Evolutionary conservation across 2,113 vertebrate genomes (phyloP).

Genomic region (Entomyzon cyanotis): DNA sequence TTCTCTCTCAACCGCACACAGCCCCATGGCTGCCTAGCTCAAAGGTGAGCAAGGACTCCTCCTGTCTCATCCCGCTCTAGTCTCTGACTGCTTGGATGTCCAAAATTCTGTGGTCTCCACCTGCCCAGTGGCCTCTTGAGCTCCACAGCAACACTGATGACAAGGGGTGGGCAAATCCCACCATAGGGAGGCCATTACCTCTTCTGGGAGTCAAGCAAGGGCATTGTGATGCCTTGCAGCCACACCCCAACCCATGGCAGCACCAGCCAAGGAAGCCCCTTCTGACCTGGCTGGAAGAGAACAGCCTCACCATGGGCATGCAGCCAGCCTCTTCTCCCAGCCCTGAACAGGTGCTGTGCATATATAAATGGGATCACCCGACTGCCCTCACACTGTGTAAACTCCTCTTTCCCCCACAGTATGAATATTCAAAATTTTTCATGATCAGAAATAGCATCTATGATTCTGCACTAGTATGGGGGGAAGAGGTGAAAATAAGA

Average conservation of each 20-base stretch:
- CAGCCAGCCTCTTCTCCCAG: neutral
- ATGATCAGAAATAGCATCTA: neutral
- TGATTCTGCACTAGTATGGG: neutral
- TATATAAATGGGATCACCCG: neutral
- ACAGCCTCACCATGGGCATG: neutral
- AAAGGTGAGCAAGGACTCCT: neutral
- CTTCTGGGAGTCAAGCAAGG: neutral
- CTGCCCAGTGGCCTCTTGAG: neutral
- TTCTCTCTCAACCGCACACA: neutral
- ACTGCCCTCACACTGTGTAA: neutral
- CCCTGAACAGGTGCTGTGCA: neutral
- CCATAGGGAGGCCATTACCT: accelerated
- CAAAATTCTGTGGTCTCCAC: neutral
- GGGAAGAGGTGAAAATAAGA: neutral
- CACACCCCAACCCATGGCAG: accelerated
- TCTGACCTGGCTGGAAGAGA: neutral
- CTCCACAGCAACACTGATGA: neutral
- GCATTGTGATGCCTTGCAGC: accelerated
- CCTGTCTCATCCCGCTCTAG: neutral
- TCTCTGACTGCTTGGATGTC: neutral
- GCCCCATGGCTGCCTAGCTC: neutral
- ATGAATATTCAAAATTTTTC: neutral
- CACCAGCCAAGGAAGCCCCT: neutral
- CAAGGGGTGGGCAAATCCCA: neutral
- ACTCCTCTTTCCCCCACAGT: neutral